Base-by-base conservation (phyloP, 2,888 invertebrate genomes). In the Baccha elongata region DNA sequence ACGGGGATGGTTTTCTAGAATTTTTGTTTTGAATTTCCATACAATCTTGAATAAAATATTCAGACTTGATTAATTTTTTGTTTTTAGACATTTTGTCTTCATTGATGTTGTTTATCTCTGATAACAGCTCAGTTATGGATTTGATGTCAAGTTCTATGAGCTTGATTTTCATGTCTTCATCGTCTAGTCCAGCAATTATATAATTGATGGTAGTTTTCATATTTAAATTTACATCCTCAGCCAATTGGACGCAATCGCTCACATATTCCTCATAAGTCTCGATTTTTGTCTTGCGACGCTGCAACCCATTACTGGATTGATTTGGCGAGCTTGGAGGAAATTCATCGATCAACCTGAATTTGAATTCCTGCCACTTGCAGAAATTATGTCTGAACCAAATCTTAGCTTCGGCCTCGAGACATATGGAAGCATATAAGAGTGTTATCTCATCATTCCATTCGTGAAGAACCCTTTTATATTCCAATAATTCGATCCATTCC, bases 401-500 rank as follows among this genome's bases (percentile, higher is more conserved):
- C 37, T 58, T 69, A 10, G 69, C 69, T 1, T 19, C 37, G 0
- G 42, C 69, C 13, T 69, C 55, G 6, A 76, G 55, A 3, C 76
- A 64, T 15, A 42, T 5, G 6, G 69, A 40, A 1, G 76, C 53
- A 40, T 76, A 71, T 3, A 69, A 21, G 13, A 71, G 42, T 0
- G 76, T 76, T 0, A 64, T 4, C 1, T 62, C 37, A 15, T 76
- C 76, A 32, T 48, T 23, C 76, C 76, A 76, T 5, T 42, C 10
- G 1, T 55, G 10, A 1, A 55, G 11, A 15, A 11, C 8, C 7
- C 64, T 17, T 4, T 55, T 8, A 11, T 71, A 64, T 6, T 76
- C 76, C 0, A 76, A 32, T 23, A n/a, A n/a, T 17, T 62, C 55
- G 8, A 76, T 23, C 76, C 76, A 76, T 13, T 71, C 46, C 2